Evolutionary conservation across 2,113 vertebrate species (phyloP), one percentile per base, ranked within the genome.

Genomic region (Phaethon lepturus): DNA sequence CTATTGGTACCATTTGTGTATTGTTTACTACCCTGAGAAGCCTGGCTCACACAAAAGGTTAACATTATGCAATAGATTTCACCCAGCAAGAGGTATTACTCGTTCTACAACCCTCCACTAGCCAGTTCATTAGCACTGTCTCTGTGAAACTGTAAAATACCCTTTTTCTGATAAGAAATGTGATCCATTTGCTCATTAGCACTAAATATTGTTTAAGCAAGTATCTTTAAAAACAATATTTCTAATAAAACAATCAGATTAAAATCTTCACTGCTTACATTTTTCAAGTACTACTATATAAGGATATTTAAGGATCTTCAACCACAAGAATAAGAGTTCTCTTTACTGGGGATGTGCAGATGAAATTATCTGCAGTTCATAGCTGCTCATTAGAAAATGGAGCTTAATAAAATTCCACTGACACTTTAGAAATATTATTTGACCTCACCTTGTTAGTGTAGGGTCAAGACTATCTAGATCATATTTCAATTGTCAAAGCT

Each of bases 31-130:
- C 47, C 28, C 44, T 45, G 50, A 62, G 80, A 92, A 89, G n/a
- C 23, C 66, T 94, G 80, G 59, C 80, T 97, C 72, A 64, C 6
- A 4, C 74, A 88, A 74, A 60, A 93, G 33, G 72, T 93, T 79
- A 90, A 72, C 24, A 45, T 92, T 62, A 63, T 49, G 81, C 91
- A 97, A 90, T 13, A 55, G 50, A 80, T 66, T 89, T 90, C 64
- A 94, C 45, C 42, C 52, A 81, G 63, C 44, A 86, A 73, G 94
- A 94, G 40, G 81, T 74, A 60, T 67, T 95, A 91, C 76, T 82
- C 1, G 53, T 88, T 96, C 86, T 94, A 74, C 93, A 91, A 77
- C 56, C 50, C 53, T 71, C 7, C 35, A 47, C 47, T 53, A 81
- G 49, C 79, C 86, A 67, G 82, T 59, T 97, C 52, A 79, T 78